Base-by-base conservation (phyloP, 2,888 invertebrate species). In the Bellardia pandia region DNA sequence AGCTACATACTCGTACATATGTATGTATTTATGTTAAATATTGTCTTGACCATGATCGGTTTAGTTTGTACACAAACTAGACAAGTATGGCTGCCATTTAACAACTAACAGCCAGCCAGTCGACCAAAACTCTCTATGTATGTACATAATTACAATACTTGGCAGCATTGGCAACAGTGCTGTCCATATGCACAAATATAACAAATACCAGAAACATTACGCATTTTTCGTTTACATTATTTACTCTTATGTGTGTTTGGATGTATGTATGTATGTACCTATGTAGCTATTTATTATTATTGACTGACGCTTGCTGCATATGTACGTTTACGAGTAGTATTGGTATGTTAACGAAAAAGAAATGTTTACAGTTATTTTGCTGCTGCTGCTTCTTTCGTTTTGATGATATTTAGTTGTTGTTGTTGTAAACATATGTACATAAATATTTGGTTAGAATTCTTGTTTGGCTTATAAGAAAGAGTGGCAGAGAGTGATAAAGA, bases 361-460 rank as follows among this genome's bases (percentile, higher is more conserved):
- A 80, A 68, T 74, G n/a, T 81, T 77, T 78, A 84, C 84, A 72
- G 84, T 84, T 81, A 81, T 77, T 74, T 80, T 11, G n/a, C 30
- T 30, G 16, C 30, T 40, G 58, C 11, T n/a, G 23, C 11, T 14
- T n/a, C 62, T 69, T 75, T 30, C 66, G 42, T 74, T 5, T 37
- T 37, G 6, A 5, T 37, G 37, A 6, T 37, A 1, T 33, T n/a
- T 33, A 60, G 56, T 6, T 74, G 23, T 42, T 66, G 33, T 75
- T 66, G 1, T 71, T 62, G 56, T 16, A 42, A 37, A n/a, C 51
- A 75, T 42, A n/a, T n/a, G n/a, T n/a, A 51, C 37, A 48, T 53
- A 72, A 71, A 68, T 60, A 68, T 58, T 64, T 45, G 56, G 16
- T 33, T 56, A 74, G 56, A 79, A 71, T 71, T 13, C 30, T n/a